These are phyloP conservation scores for Dryadula phaetusa DNA, from an alignment of 2,888 invertebrate species.

Conservation along the genomic window DNA sequence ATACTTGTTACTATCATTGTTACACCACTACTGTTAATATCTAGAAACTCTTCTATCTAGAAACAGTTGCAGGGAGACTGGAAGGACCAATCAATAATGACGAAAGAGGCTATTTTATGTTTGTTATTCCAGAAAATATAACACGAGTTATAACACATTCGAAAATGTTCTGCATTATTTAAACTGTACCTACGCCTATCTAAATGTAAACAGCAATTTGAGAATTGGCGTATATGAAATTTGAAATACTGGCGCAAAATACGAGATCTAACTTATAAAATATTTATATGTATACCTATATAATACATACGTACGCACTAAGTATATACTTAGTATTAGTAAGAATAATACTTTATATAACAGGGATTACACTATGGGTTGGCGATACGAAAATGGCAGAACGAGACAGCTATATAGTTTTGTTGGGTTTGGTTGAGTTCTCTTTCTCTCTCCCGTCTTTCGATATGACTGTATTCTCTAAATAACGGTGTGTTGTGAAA, in stretches of 20 bases:
- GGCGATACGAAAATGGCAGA: conserved; percentile 4
- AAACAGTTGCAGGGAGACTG: neutral
- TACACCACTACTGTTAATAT: neutral
- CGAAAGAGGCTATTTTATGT: neutral
- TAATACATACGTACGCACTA: neutral
- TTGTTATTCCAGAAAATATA: neutral
- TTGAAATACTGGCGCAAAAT: neutral
- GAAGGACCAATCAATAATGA: neutral
- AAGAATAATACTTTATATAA: conserved; percentile 15
- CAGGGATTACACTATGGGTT: conserved; percentile 7
- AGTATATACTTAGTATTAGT: conserved; percentile 1
- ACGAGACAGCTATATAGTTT: conserved; percentile 8
- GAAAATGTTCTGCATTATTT: neutral
- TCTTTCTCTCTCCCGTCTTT: conserved; percentile 18
- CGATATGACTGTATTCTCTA: conserved; percentile 14
- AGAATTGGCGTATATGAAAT: neutral
- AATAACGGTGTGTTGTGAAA: conserved; percentile 23
- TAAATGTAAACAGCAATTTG: neutral
- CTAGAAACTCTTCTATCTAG: neutral
- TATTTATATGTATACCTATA: neutral
- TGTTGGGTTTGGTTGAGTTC: neutral
- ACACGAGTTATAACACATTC: neutral
- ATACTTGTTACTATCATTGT: neutral
- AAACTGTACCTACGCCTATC: neutral
- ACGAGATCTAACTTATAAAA: neutral